phyloP scores from a whole-genome alignment of 2,113 vertebrate genomes.

The Plectropomus leopardus region DNA sequence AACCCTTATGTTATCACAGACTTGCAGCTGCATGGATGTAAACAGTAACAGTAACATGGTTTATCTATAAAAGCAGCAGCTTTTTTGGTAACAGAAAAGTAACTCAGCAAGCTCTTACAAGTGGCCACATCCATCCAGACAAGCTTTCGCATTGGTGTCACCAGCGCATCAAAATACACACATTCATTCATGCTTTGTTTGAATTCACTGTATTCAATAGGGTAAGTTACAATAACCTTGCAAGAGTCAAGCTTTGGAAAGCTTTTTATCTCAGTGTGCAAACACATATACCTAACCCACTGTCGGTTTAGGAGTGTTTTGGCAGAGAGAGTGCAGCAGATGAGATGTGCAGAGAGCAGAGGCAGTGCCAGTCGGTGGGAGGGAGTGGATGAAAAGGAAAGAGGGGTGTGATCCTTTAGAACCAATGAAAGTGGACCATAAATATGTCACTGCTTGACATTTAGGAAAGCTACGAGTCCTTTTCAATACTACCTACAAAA shows the following conservation, averaged over 20 bases:
- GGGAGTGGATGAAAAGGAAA: conserved; percentile 16
- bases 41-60: conserved; percentile 16
- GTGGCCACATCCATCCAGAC: neutral
- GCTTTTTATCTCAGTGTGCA: neutral
- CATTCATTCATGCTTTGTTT: neutral
- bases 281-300: neutral
- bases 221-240: conserved; percentile 1
- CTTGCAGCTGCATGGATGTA: neutral
- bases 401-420: conserved; percentile 46
- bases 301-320: conserved; percentile 8
- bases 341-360: conserved; percentile 6
- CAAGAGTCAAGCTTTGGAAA: neutral
- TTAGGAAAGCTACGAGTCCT: neutral
- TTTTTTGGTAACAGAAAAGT: neutral
- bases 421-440: conserved; percentile 49
- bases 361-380: neutral
- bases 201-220: neutral
- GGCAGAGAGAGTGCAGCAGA: conserved; percentile 1
- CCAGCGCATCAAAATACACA: neutral
- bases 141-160: neutral
- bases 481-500: neutral
- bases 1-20: neutral
- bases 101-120: neutral
- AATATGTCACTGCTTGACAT: conserved; percentile 41
- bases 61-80: neutral